Conservation (phyloP, 2,113 vertebrate species). For the Vulpes lagopus region DNA sequence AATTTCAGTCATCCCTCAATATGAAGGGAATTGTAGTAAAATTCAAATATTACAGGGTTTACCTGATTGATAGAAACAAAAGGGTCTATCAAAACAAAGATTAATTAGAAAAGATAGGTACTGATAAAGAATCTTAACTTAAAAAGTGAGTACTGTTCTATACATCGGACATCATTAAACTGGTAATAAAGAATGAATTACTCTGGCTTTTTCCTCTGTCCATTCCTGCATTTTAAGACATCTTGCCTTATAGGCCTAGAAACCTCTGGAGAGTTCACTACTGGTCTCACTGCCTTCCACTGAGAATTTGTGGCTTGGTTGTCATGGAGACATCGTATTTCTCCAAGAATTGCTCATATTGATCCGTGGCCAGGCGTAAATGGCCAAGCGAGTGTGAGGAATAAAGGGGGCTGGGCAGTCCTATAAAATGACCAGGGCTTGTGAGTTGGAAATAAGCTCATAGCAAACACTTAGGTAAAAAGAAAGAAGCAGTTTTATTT, state of each 20-base stretch:
- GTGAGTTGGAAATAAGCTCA: conserved; percentile 89
- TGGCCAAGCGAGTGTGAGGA: conserved; percentile 94
- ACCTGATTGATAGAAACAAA: conserved; percentile 59
- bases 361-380: conserved; percentile 97
- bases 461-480: conserved; percentile 88
- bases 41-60: conserved; percentile 38
- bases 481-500: conserved; percentile 89
- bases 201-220: conserved; percentile 88
- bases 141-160: conserved; percentile 82
- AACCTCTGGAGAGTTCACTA: conserved; percentile 91
- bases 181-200: conserved; percentile 90
- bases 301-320: conserved; percentile 97
- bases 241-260: conserved; percentile 90
- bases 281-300: conserved; percentile 92
- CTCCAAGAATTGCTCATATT: conserved; percentile 99
- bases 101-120: conserved; percentile 80
- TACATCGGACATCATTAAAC: conserved; percentile 87
- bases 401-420: conserved; percentile 90
- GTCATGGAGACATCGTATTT: conserved; percentile 98
- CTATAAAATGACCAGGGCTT: conserved; percentile 91
- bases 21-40: background rate
- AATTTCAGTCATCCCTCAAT: background rate
- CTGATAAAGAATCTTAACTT: conserved; percentile 84
- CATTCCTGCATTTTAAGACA: conserved; percentile 91
- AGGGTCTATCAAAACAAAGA: conserved; percentile 63